Conservation (phyloP, 2,797 vertebrate genomes). For the Chanos chanos region DNA sequence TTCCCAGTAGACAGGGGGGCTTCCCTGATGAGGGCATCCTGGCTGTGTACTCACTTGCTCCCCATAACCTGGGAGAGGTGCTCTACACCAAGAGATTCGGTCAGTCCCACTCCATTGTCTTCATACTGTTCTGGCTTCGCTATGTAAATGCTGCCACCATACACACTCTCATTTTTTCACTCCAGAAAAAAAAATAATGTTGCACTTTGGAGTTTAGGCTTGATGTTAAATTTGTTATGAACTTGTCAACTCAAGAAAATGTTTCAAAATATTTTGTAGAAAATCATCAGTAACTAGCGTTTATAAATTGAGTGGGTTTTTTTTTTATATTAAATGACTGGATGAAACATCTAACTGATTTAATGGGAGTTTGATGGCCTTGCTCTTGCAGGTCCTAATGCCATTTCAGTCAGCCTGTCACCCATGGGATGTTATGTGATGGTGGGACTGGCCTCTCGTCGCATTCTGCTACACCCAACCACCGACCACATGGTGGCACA, state of each 20-base stretch:
- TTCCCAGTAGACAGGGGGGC: conserved; percentile 95
- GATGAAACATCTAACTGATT: too few relatives aligned
- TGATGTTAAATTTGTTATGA: too few relatives aligned
- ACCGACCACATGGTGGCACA: conserved; percentile 99
- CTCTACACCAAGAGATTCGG: conserved; percentile 98
- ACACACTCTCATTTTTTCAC: too few relatives aligned
- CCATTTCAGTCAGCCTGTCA: conserved; percentile 96
- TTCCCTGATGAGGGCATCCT: conserved; percentile 97
- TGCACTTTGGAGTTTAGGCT: too few relatives aligned
- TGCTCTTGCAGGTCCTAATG: conserved; percentile 90
- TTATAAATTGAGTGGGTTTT: background rate
- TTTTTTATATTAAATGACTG: too few relatives aligned
- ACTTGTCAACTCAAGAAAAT: background rate
- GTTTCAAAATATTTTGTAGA: background rate
- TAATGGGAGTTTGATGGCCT: too few relatives aligned
- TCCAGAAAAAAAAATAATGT: too few relatives aligned
- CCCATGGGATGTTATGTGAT: conserved; percentile 97
- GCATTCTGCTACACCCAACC: conserved; percentile 94
- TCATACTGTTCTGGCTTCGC: too few relatives aligned
- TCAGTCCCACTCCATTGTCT: conserved; percentile 66
- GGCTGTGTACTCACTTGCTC: conserved; percentile 94
- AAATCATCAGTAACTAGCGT: background rate
- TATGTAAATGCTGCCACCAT: background rate
- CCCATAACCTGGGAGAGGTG: conserved; percentile 98
- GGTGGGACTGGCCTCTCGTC: conserved; percentile 94